Evolutionary conservation across 2,113 vertebrate genomes (phyloP).

Genomic region (Murina feae): DNA sequence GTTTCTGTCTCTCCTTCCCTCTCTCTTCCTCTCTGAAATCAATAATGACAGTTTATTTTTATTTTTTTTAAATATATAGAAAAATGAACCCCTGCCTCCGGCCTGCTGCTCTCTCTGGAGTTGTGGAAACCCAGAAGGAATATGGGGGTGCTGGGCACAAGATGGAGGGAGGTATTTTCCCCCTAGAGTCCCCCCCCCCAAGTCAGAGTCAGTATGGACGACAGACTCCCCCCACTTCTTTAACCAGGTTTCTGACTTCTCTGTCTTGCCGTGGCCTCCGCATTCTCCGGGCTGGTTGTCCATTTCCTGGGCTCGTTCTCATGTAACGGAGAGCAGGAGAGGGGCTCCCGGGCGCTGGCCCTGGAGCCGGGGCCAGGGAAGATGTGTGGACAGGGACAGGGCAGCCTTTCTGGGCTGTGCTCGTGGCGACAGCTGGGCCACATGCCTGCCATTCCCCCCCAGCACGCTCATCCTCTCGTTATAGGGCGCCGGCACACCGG

Average conservation of each 20-base stretch:
- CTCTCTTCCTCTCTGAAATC: no score
- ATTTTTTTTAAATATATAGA: no score
- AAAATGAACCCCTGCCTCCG: neutral
- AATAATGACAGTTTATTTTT: no score
- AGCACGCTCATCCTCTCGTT: conserved; percentile 45
- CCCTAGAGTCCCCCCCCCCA: accelerated
- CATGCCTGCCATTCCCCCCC: conserved; percentile 60
- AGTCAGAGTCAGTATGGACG: neutral
- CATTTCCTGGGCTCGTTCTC: neutral
- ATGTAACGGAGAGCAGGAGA: accelerated
- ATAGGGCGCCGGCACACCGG: conserved; percentile 30
- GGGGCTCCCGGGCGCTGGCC: neutral
- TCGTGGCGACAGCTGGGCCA: conserved; percentile 27
- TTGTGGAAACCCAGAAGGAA: neutral
- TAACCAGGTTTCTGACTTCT: no score
- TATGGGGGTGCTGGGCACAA: neutral
- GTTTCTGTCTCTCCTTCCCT: no score
- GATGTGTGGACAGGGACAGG: no score
- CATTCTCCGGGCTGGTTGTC: accelerated
- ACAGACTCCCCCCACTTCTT: accelerated
- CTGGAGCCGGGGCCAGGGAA: neutral
- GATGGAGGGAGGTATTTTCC: neutral
- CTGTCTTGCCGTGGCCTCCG: neutral
- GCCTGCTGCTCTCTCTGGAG: neutral
- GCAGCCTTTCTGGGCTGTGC: accelerated